Evolutionary conservation across 2,797 vertebrate genomes (phyloP).

Genomic region (Sphaeramia orbicularis): DNA sequence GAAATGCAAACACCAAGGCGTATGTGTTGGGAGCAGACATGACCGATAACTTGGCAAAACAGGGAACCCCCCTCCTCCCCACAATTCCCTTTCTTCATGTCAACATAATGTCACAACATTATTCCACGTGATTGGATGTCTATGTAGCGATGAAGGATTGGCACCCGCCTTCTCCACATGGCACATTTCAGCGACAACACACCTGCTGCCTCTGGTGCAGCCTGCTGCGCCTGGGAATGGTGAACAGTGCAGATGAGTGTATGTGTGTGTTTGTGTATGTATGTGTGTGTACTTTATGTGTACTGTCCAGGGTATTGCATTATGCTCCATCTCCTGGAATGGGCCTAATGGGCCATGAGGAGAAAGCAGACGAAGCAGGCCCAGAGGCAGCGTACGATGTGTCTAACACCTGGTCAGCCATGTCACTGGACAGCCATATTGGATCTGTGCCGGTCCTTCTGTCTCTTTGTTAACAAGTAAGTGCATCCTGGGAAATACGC

Average conservation of each 20-base stretch:
- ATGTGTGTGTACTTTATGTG: constrained; percentile 43
- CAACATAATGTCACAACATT: constrained; percentile 58
- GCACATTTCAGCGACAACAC: constrained; percentile 59
- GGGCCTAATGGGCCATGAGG: constrained; percentile 75
- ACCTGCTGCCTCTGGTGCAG: constrained; percentile 73
- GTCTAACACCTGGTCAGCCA: constrained; percentile 80
- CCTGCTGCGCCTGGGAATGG: constrained; percentile 32
- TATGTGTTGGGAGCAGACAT: constrained; percentile 41
- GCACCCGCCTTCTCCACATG: constrained; percentile 51
- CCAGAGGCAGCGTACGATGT: constrained; percentile 63
- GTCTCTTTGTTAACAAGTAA: constrained; percentile 62
- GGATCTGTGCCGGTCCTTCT: constrained; percentile 57
- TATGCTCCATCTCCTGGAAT: constrained; percentile 67
- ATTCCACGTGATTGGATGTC: constrained; percentile 54
- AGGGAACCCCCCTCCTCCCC: neutral
- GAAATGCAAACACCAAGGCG: constrained; percentile 30
- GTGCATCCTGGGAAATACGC: constrained; percentile 12
- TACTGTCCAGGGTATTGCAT: constrained; percentile 57
- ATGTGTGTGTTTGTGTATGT: constrained; percentile 33
- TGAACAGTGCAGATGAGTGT: constrained; percentile 50
- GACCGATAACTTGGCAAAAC: constrained; percentile 27
- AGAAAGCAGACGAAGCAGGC: constrained; percentile 70
- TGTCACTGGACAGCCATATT: constrained; percentile 64
- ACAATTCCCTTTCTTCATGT: constrained; percentile 21
- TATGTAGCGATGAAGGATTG: constrained; percentile 70